Evolutionary conservation across 2,797 vertebrate species (phyloP), one percentile per base, ranked within the genome.

Genomic region (Lindbergichthys nudifrons): DNA sequence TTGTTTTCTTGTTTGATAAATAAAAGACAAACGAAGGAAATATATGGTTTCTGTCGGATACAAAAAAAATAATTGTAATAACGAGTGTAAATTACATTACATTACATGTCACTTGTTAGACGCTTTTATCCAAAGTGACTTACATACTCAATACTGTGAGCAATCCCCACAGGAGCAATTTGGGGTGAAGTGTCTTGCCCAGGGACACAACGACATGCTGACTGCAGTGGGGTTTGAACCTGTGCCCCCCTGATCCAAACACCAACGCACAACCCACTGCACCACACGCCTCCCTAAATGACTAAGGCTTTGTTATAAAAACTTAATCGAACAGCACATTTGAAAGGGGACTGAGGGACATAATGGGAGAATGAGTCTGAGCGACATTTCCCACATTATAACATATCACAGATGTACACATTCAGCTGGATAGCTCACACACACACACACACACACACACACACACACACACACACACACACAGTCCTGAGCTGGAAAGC

Each of bases 401-500:
- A 64, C 52, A 30, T 71, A 73, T 81, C 67, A 79, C 71, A 73
- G 69, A 74, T 56, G 46, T 45, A 74, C 32, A 67, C 60, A 53
- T 59, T 82, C 30, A 66, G 30, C 43, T 54, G 23, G 63, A 85
- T 65, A 52, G 52, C 42, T 79, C 62, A 65, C 18, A 66, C 3
- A 70, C 21, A 48, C 48, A 66, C 43, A 62, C 36, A 54, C 23
- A 62, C 48, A 53, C 13, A 52, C 19, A 52, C 50, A 70, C 19
- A 63, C 47, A 67, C 43, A 70, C 36, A 75, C 32, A 65, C 23
- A 70, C 15, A 41, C 67, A 65, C 39, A 63, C 58, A 62, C 61
- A 59, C 60, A 65, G 65, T 79, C 81, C 77, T 79, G 79, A 77
- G 70, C 77, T 79, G 67, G 75, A 81, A 82, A 82, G 81, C 68